Percentiles rank a stretch among this genome's conserved stretches.
phyloP scores from a whole-genome alignment of 2,797 vertebrate species.

The Gallinago solitaria region DNA sequence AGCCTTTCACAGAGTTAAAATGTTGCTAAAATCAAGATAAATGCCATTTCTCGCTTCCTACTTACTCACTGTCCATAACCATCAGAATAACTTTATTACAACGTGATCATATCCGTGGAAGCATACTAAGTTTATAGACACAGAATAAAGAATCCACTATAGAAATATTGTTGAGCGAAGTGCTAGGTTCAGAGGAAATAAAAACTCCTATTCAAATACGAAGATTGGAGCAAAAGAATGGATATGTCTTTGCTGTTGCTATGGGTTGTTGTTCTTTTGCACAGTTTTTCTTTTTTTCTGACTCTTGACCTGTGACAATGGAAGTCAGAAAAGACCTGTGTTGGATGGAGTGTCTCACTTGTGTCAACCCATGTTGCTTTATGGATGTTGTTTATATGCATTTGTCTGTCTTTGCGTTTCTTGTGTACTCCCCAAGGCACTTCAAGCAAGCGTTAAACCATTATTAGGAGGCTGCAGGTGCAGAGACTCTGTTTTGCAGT shows the following conservation, averaged over 20 bases:
- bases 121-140: neutral
- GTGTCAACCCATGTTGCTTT: neutral
- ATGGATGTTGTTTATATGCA: neutral
- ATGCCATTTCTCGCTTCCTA: neutral
- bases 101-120: neutral
- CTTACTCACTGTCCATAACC: neutral
- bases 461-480: neutral
- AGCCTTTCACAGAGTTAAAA: neutral
- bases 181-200: neutral
- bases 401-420: neutral
- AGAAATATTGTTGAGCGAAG: neutral
- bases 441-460: neutral
- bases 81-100: neutral
- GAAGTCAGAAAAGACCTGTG: neutral
- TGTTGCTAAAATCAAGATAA: neutral
- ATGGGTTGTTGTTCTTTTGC: neutral
- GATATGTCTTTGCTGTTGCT: neutral
- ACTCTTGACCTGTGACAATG: neutral
- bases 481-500: neutral
- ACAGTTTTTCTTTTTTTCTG: neutral
- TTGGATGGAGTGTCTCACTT: neutral
- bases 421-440: neutral
- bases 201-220: neutral
- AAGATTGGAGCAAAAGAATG: neutral
- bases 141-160: neutral